These are phyloP conservation scores for Hydropotes inermis DNA, from an alignment of 2,113 vertebrate genomes.

Conservation along the genomic window DNA sequence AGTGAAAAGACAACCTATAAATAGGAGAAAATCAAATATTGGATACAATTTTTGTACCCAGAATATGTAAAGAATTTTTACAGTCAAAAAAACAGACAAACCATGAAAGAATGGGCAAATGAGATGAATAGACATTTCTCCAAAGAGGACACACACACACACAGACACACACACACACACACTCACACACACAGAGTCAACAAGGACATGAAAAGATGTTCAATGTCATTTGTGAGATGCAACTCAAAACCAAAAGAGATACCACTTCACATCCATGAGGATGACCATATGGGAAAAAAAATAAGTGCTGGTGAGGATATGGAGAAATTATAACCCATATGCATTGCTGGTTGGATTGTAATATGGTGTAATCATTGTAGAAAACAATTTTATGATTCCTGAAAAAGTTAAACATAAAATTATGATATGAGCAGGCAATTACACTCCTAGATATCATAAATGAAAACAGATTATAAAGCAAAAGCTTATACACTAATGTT, in stretches of 20 bases:
- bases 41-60: not conserved
- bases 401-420: not conserved
- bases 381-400: not conserved
- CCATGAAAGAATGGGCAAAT: not conserved
- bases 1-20: not conserved
- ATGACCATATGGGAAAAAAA: not conserved
- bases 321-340: not conserved
- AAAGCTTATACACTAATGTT: not conserved
- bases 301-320: not conserved
- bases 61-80: not conserved
- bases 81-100: not conserved
- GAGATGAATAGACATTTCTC: not conserved
- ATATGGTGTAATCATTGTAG: not conserved
- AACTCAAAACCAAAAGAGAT: not conserved
- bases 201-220: not conserved
- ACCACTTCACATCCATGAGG: not conserved
- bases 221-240: not conserved
- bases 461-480: not conserved
- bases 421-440: not conserved
- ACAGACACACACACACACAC: not conserved
- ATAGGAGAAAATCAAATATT: not conserved
- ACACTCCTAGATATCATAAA: not conserved
- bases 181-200: not conserved
- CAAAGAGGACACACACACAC: not conserved
- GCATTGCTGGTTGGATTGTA: not conserved